Conservation (phyloP, 2,113 vertebrate species). For the Callipepla californica region DNA sequence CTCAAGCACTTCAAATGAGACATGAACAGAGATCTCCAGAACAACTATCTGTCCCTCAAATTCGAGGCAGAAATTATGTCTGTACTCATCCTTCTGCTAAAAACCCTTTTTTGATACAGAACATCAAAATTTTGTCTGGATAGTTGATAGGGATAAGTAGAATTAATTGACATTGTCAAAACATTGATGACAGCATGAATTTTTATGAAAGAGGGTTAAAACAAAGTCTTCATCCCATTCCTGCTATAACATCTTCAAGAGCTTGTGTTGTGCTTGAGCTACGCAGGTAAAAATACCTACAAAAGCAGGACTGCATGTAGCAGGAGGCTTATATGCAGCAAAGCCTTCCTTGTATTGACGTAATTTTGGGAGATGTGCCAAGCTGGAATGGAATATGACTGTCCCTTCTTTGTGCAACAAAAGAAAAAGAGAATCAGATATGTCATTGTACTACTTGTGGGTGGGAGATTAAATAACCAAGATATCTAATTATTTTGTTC, state of each 20-base stretch:
- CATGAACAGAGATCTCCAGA: not conserved
- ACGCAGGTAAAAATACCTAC: not conserved
- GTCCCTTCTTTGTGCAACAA: not conserved
- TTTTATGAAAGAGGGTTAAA: not conserved
- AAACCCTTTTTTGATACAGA: not conserved
- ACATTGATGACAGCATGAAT: not conserved
- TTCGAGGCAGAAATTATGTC: not conserved
- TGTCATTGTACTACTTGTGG: not conserved
- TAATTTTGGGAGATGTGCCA: accelerated
- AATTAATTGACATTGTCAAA: not conserved
- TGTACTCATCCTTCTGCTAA: not conserved
- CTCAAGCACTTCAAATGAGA: not conserved
- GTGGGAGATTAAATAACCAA: not conserved
- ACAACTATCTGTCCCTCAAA: not conserved
- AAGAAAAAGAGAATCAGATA: not conserved
- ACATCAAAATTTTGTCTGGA: not conserved
- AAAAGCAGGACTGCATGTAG: not conserved
- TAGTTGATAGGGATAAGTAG: not conserved
- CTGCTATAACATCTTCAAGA: not conserved
- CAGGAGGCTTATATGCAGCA: not conserved
- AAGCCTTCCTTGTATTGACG: not conserved
- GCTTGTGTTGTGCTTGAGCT: not conserved
- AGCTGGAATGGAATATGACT: not conserved
- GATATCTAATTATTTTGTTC: not conserved
- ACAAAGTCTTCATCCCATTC: not conserved